Evolutionary conservation across 2,888 invertebrate species (phyloP).

Genomic region (Cheilosia pagana): DNA sequence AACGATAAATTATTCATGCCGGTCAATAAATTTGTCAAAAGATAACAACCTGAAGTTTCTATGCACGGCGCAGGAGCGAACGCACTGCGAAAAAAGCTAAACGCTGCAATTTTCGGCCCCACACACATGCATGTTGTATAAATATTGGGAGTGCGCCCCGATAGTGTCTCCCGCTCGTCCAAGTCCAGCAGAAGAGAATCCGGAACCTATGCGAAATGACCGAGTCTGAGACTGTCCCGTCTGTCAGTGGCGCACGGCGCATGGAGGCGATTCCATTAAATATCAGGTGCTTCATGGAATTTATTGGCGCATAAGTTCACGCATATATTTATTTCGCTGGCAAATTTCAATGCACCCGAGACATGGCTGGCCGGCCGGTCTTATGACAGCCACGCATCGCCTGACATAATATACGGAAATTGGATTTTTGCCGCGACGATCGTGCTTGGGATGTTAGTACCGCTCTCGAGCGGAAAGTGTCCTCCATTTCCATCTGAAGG

Average conservation of each 20-base stretch:
- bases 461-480: slow-evolving; percentile 25
- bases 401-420: slow-evolving; percentile 73
- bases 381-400: slow-evolving; percentile 72
- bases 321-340: slow-evolving; percentile 65
- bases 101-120: slow-evolving; percentile 16
- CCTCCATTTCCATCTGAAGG: slow-evolving; percentile 35
- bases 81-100: slow-evolving; percentile 17
- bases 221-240: slow-evolving; percentile 16
- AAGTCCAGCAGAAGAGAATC: slow-evolving; percentile 1
- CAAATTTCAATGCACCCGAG: not conserved
- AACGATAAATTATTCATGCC: slow-evolving; percentile 77
- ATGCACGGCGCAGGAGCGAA: slow-evolving; percentile 53
- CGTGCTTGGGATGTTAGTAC: slow-evolving; percentile 60
- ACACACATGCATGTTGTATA: not conserved
- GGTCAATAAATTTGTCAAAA: slow-evolving; percentile 78
- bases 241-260: slow-evolving; percentile 60
- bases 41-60: slow-evolving; percentile 76
- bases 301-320: slow-evolving; percentile 74
- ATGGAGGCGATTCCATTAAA: slow-evolving; percentile 75
- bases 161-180: slow-evolving; percentile 6
- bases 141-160: slow-evolving; percentile 3
- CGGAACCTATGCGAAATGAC: slow-evolving; percentile 41
- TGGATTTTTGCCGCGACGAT: slow-evolving; percentile 64
- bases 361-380: slow-evolving; percentile 6
- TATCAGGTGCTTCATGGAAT: slow-evolving; percentile 74